Conservation (phyloP, 1,140 invertebrate species). For the Pogonus chalceus region DNA sequence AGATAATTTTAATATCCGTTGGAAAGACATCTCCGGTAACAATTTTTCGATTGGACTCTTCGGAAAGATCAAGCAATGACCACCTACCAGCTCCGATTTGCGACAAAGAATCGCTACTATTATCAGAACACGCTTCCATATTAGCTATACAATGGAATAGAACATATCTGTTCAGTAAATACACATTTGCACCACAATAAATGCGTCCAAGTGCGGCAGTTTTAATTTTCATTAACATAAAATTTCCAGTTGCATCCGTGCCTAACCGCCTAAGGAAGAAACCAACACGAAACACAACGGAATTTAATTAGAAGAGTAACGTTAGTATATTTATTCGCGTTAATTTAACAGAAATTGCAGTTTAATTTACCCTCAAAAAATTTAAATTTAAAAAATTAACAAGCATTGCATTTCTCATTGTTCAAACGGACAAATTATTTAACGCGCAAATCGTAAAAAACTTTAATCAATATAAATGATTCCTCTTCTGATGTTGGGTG, state of each 20-base stretch:
- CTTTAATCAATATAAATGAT: no score
- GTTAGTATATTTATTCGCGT: no score
- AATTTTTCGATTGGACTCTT: background rate
- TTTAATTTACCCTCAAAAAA: no score
- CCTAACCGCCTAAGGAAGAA: background rate
- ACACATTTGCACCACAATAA: conserved; percentile 4
- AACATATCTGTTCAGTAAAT: background rate
- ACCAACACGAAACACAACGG: no score
- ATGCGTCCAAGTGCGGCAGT: background rate
- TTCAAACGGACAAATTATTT: no score
- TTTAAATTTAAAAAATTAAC: no score
- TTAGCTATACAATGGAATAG: background rate
- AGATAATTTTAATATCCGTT: no score
- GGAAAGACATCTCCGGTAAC: background rate
- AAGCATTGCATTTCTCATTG: no score
- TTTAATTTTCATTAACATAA: conserved; percentile 5
- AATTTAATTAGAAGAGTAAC: no score
- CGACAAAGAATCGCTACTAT: background rate
- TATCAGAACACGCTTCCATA: background rate
- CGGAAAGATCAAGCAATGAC: background rate
- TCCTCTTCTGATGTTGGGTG: no score
- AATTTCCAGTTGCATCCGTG: background rate
- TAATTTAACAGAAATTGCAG: no score
- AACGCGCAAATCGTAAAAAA: no score
- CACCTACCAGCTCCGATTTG: background rate